phyloP scores from a whole-genome alignment of 2,888 invertebrate species.

The Acleris emargana region DNA sequence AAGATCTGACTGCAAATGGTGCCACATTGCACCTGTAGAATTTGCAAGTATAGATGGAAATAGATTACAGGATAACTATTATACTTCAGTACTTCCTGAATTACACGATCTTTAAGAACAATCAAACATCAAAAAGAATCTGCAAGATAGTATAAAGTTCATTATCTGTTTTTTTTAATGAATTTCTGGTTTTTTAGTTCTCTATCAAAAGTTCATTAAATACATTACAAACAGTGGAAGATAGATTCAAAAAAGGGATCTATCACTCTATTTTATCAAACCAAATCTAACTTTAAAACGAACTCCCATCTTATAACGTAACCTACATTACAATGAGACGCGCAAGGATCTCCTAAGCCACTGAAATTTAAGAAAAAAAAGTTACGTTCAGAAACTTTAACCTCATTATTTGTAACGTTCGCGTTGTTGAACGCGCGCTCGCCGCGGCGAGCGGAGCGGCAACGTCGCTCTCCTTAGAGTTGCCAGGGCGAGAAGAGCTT shows the following conservation, averaged over 20 bases:
- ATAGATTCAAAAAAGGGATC: not conserved
- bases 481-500: constrained; percentile 61
- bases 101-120: too few species aligned
- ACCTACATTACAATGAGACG: constrained; percentile 14
- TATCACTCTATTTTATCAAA: not conserved
- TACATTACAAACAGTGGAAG: too few species aligned
- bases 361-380: constrained; percentile 65
- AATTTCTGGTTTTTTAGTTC: too few species aligned
- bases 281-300: not conserved
- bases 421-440: constrained; percentile 51
- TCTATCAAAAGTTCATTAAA: too few species aligned
- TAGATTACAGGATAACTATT: too few species aligned
- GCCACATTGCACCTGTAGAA: too few species aligned
- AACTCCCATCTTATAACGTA: constrained; percentile 1
- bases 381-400: constrained; percentile 78
- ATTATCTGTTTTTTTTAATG: too few species aligned
- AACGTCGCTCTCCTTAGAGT: constrained; percentile 69
- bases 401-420: constrained; percentile 72
- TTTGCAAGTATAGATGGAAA: too few species aligned
- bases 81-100: too few species aligned
- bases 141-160: too few species aligned
- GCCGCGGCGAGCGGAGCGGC: constrained; percentile 63
- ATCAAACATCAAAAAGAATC: too few species aligned
- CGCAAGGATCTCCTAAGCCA: constrained; percentile 30
- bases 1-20: too few species aligned